Evolutionary conservation across 2,113 vertebrate species (phyloP).

Genomic region (Chionodraco myersi): DNA sequence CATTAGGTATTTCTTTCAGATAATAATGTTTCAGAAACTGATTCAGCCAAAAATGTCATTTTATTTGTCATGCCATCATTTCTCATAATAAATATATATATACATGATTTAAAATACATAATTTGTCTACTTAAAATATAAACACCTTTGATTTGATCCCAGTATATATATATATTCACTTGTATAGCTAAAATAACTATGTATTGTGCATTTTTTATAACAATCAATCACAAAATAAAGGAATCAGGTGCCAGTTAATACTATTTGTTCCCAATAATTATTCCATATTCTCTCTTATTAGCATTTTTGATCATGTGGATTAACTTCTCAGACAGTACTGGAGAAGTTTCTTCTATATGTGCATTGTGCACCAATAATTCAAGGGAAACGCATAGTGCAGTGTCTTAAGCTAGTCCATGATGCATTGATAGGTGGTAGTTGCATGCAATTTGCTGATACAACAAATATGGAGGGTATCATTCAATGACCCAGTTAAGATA

Average conservation of each 20-base stretch:
- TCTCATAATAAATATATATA: not conserved
- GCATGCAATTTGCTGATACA: not conserved
- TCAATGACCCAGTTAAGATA: not conserved
- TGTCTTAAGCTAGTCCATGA: not conserved
- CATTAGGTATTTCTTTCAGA: conserved; percentile 1
- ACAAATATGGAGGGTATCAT: not conserved
- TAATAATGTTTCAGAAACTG: not conserved
- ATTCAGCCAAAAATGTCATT: not conserved
- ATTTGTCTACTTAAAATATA: conserved; percentile 23
- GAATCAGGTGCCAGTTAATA: not conserved
- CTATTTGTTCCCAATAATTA: not conserved
- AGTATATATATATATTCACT: not conserved
- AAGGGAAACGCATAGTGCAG: not conserved
- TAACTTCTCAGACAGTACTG: not conserved
- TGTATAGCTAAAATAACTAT: conserved; percentile 23
- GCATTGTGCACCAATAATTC: not conserved
- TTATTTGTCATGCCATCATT: too few relatives aligned
- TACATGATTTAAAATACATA: not conserved
- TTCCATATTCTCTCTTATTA: not conserved
- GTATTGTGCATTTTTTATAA: conserved; percentile 1
- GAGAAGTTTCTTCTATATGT: not conserved
- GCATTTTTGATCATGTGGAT: not conserved
- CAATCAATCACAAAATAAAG: not conserved
- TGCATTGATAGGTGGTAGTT: not conserved
- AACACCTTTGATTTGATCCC: conserved; percentile 1